Evolutionary conservation across 2,888 invertebrate genomes (phyloP), one percentile per base, ranked within the genome.

Genomic region (Leucophenga maculata): DNA sequence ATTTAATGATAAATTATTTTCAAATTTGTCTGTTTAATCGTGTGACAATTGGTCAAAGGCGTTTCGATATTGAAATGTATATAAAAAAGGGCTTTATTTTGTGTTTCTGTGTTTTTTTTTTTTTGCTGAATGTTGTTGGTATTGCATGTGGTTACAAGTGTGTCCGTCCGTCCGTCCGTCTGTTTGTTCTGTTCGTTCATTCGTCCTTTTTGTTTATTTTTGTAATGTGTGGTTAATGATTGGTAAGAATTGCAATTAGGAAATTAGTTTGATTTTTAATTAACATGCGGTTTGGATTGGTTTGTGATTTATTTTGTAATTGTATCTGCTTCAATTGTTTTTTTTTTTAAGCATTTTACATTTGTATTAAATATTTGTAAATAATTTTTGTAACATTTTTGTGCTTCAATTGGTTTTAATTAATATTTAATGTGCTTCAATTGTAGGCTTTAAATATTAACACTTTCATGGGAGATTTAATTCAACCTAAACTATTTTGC

Each of bases 1-100:
- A 78, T 82, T 82, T 82, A 84, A 82, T 84, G 83, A 82, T 78
- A 84, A 83, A 82, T 82, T 82, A 84, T 82, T 80, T 82, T 80
- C 82, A 74, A 82, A 82, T 84, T 80, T 83, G 81, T 82, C 80
- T 80, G 83, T 74, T 82, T 84, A 82, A 82, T 82, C 79, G 84
- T 74, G 84, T 84, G 81, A 84, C 81, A 82, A 82, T 82, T 84
- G 83, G 79, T 52, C 46, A 54, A 52, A 55, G 54, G 22, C 39
- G 16, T 54, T 50, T 11, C 55, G 50, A 59, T 50, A 59, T 20
- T 76, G 78, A 77, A 82, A 80, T 75, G 81, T 68, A 67, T 46
- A 79, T 68, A 67, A 39, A 82, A 83, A 80, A 75, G 73, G 69
- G 54, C 62, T 67, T 72, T 69, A 70, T 54, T 6, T 50, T 20